phyloP scores from a whole-genome alignment of 2,113 vertebrate species.

The Xenopus tropicalis region UCB_Xtro_10.0 CM004450.2:49599001-49599500 shows the following conservation, averaged over 20 bases:
- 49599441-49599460: too few relatives aligned
- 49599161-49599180: conserved; percentile 31
- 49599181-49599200: conserved; percentile 45
- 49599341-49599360: too few relatives aligned
- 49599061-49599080: conserved; percentile 47
- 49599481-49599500: too few relatives aligned
- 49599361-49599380: too few relatives aligned
- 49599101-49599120: conserved; percentile 48
- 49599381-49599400: too few relatives aligned
- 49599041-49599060: conserved; percentile 54
- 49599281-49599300: not conserved
- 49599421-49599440: too few relatives aligned
- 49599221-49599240: conserved; percentile 50
- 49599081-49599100: conserved; percentile 47
- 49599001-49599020: conserved; percentile 51
- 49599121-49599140: conserved; percentile 49
- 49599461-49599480: too few relatives aligned
- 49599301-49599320: not conserved
- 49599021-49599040: conserved; percentile 51
- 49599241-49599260: not conserved
- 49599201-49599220: conserved; percentile 54
- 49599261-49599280: not conserved
- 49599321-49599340: too few relatives aligned
- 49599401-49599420: too few relatives aligned
- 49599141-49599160: conserved; percentile 43